Percentiles rank a stretch among this genome's conserved stretches.
Evolutionary conservation across 2,888 invertebrate genomes (phyloP).

Genomic region (Lagria hirta): DNA sequence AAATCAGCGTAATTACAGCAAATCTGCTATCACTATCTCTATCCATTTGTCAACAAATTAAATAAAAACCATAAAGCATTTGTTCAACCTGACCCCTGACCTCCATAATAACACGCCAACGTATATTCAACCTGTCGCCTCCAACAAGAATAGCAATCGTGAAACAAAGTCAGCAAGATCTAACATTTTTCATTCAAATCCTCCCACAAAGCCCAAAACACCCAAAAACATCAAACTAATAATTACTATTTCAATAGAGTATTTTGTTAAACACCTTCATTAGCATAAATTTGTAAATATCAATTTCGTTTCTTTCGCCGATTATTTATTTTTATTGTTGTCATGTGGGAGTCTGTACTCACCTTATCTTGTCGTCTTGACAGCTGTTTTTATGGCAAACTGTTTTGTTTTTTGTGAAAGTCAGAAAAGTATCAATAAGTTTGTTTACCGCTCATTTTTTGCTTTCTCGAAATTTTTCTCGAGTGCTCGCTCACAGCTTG

Average conservation of each 20-base stretch:
- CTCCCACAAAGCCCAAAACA: no score
- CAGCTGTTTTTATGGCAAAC: slow-evolving; percentile 8
- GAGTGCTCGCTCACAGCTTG: slow-evolving; percentile 8
- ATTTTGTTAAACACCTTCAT: slow-evolving; percentile 18
- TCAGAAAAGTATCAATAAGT: slow-evolving; percentile 1
- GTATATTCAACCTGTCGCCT: slow-evolving; percentile 20
- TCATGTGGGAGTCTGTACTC: slow-evolving; percentile 11
- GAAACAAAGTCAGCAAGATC: slow-evolving; percentile 12
- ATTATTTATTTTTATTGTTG: slow-evolving; percentile 17
- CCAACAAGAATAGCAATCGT: no score
- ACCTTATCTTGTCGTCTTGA: slow-evolving; percentile 2
- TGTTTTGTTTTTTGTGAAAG: no score
- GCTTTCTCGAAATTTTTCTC: slow-evolving; percentile 7
- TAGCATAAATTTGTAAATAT: slow-evolving; percentile 13
- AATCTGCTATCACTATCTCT: slow-evolving; percentile 6
- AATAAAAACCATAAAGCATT: slow-evolving; percentile 18
- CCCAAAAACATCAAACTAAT: slow-evolving; percentile 14
- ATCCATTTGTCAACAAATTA: slow-evolving; percentile 13
- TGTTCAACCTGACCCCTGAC: slow-evolving; percentile 19
- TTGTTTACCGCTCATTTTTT: slow-evolving; percentile 6
- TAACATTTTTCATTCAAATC: no score
- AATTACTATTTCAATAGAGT: slow-evolving; percentile 16
- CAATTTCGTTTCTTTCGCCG: slow-evolving; percentile 4
- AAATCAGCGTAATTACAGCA: slow-evolving; percentile 7
- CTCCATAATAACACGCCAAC: slow-evolving; percentile 15